A percentile compares a stretch with the other conserved stretches of the same genome.
phyloP scores from a whole-genome alignment of 2,797 vertebrate genomes.

The Helostoma temminkii region DNA sequence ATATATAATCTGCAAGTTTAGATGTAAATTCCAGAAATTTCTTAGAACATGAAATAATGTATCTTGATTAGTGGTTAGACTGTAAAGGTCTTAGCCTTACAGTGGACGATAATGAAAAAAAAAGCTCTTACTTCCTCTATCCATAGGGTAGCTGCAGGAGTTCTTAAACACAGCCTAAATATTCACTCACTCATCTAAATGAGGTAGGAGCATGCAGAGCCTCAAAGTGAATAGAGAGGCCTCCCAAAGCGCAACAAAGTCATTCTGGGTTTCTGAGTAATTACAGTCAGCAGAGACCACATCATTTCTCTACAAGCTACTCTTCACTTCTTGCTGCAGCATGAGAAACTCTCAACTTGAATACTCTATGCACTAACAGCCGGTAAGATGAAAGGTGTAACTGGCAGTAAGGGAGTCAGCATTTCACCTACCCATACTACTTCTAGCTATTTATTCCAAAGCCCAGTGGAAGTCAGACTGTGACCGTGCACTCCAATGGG shows the following conservation, averaged over 20 bases:
- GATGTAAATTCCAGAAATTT: slow-evolving; percentile 6
- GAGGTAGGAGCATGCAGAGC: slow-evolving; percentile 48
- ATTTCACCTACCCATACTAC: slow-evolving; percentile 36
- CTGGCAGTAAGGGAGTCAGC: neutral
- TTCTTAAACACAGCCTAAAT: slow-evolving; percentile 60
- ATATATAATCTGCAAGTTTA: neutral
- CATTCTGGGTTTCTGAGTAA: slow-evolving; percentile 56
- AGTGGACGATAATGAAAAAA: slow-evolving; percentile 4
- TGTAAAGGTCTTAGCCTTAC: neutral
- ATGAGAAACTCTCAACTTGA: slow-evolving; percentile 34
- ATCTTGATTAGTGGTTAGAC: neutral
- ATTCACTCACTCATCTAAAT: slow-evolving; percentile 68
- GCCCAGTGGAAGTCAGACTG: slow-evolving; percentile 53
- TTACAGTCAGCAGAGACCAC: slow-evolving; percentile 55
- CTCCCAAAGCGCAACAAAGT: slow-evolving; percentile 54
- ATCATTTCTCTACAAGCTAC: slow-evolving; percentile 32
- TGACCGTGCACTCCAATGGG: slow-evolving; percentile 45
- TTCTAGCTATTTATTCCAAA: slow-evolving; percentile 40
- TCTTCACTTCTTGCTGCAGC: slow-evolving; percentile 31
- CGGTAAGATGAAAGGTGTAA: slow-evolving; percentile 22
- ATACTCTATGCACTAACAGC: slow-evolving; percentile 36
- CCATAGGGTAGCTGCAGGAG: slow-evolving; percentile 48
- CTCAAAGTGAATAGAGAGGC: slow-evolving; percentile 50
- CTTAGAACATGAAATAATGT: neutral
- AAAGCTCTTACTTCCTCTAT: slow-evolving; percentile 22